Conservation (phyloP, 2,888 invertebrate genomes). For the Campaea margaritaria region DNA sequence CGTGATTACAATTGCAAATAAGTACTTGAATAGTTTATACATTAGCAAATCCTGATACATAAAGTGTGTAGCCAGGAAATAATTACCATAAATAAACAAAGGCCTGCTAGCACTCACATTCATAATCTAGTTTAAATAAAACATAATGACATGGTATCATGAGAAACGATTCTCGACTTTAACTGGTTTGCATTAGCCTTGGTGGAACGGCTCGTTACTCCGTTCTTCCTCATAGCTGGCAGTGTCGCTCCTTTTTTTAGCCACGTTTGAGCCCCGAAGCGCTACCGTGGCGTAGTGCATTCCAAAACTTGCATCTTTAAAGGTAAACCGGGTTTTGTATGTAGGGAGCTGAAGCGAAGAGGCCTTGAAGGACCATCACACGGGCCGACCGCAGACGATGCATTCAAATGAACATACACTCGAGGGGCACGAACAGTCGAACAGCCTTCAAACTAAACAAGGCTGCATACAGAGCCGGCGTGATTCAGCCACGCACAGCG, state of each 20-base stretch:
- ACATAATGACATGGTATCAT: slow-evolving; percentile 33
- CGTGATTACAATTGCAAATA: slow-evolving; percentile 39
- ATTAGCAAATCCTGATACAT: slow-evolving; percentile 18
- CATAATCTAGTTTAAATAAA: slow-evolving; percentile 30
- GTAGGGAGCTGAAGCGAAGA: slow-evolving; percentile 66
- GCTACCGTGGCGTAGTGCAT: slow-evolving; percentile 48
- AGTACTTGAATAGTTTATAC: slow-evolving; percentile 28
- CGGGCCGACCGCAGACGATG: slow-evolving; percentile 59
- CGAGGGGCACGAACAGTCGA: slow-evolving; percentile 44
- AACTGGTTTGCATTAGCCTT: slow-evolving; percentile 43
- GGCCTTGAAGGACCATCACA: slow-evolving; percentile 65
- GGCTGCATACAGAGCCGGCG: slow-evolving; percentile 54
- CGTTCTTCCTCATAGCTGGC: slow-evolving; percentile 59
- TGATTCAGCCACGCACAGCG: slow-evolving; percentile 51
- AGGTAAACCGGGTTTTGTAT: slow-evolving; percentile 68
- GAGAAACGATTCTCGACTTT: slow-evolving; percentile 35
- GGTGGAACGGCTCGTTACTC: slow-evolving; percentile 40
- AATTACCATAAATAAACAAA: slow-evolving; percentile 38
- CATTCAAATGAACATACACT: slow-evolving; percentile 60
- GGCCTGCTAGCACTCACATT: slow-evolving; percentile 18
- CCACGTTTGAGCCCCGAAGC: slow-evolving; percentile 42
- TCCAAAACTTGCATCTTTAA: slow-evolving; percentile 63
- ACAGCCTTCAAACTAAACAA: slow-evolving; percentile 66
- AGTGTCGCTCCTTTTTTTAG: slow-evolving; percentile 49
- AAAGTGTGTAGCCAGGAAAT: slow-evolving; percentile 30